Base-by-base conservation (phyloP, 2,888 invertebrate species). In the Dastarcus helophoroides region DNA sequence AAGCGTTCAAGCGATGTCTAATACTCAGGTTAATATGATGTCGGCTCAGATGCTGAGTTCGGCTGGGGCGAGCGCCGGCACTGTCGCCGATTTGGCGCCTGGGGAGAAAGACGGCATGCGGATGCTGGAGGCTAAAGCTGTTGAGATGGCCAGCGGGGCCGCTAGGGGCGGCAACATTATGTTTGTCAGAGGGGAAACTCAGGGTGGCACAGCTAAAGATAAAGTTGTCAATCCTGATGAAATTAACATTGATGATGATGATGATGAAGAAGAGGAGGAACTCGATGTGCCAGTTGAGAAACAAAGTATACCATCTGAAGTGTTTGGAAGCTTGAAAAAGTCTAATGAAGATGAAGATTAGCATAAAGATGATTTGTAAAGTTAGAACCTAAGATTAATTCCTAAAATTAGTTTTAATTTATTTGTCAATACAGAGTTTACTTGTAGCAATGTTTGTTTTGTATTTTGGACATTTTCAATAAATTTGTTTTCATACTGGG, bases 1-100 rank as follows among this genome's bases (percentile, higher is more conserved):
- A 46, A 93, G 93, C 53, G 89, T 98, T 1, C 94, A 95, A 64
- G 97, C 97, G 3, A 88, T 88, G 50, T 99, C 91, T 60, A 98
- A 97, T 59, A 97, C 95, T 1, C 94, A 97, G 68, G 71, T 79
- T n/a, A 97, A 97, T 58, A 95, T 94, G 84, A 95, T 97, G 93
- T 89, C 93, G 8, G 93, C 94, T 1, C 95, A 95, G 62, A 93
- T 95, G 83, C 66, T 94, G 46, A 86, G 81, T 47, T 83, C 82
- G 11, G 74, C 76, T 22, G 68, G 71, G 10, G 70, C 71, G 45
- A 68, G 69, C 31, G 69, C 75, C 19, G 75, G 79, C 10, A 77
- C 79, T 14, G 64, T 78, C 26, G 79, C 79, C 2, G 80, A 80
- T 54, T 67, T 79, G 37, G 77, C 80, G 15, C 78, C 79, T 17